phyloP scores from a whole-genome alignment of 2,888 invertebrate genomes.

The Dasypogon diadema region DNA sequence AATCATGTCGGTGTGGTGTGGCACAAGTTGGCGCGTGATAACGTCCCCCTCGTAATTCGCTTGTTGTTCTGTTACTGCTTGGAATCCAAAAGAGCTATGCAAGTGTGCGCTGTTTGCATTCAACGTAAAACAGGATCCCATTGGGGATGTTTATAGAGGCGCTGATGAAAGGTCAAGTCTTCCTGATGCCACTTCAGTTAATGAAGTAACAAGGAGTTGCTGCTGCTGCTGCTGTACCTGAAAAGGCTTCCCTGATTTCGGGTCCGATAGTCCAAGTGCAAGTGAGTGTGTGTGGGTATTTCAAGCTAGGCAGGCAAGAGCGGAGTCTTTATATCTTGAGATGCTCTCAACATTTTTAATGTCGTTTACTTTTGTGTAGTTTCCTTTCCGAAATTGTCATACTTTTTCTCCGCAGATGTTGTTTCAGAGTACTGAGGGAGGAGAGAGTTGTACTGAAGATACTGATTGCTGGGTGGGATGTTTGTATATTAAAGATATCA shows the following conservation, averaged over 20 bases:
- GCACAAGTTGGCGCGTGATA: conserved; percentile 10
- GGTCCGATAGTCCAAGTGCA: no score
- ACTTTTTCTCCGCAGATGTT: no score
- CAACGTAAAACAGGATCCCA: neutral
- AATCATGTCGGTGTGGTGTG: neutral
- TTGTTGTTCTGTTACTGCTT: neutral
- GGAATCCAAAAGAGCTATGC: neutral
- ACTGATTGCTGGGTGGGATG: no score
- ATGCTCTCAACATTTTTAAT: neutral
- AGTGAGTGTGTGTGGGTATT: no score
- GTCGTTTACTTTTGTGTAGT: neutral
- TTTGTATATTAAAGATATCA: no score
- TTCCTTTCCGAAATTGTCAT: no score
- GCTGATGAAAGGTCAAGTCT: neutral
- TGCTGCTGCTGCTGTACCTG: neutral
- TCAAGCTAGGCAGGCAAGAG: no score
- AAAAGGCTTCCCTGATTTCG: no score
- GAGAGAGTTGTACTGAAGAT: no score
- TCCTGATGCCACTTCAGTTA: neutral
- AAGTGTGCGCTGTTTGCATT: neutral
- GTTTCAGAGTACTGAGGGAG: no score
- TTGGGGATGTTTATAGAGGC: neutral
- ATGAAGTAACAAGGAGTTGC: neutral
- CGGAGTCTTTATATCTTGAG: neutral
- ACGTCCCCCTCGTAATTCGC: neutral